Base-by-base conservation (phyloP, 2,113 vertebrate species). In the Campylomormyrus tamandua region DNA sequence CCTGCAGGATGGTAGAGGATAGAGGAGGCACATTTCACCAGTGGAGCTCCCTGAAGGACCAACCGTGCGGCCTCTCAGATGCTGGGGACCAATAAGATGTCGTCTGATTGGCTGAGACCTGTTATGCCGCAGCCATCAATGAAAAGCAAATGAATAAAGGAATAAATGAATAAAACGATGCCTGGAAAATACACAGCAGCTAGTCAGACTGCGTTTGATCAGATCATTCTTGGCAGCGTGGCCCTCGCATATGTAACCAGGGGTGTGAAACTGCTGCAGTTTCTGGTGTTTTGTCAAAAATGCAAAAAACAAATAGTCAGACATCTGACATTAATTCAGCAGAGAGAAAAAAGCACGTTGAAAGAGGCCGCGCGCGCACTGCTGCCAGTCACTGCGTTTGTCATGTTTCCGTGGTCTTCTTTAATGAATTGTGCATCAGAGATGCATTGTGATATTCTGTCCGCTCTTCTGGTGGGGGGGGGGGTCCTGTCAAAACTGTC, bases 281-380 rank as follows among this genome's bases (percentile, higher is more conserved):
- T 87, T 53, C 10, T 53, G 24, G 85, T 31, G n/a, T 87, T 46
- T 87, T 87, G 49, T 87, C 85, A 87, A 84, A 84, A 21, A 84
- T 46, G 45, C n/a, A 50, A 19, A n/a, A 87, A 53, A 87, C 49
- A 87, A 87, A 87, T 11, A 86, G 42, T 27, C 46, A 86, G 46
- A 15, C 45, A n/a, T 85, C 83, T 49, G 45, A 85, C 27, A 53
- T 87, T 87, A 53, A 87, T 52, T 84, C 83, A 45, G 49, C 10
- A 87, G 24, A 87, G 84, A 31, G 24, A 87, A 39, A 87, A 52
- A 52, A 50, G 10, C 49, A 35, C 49, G 49, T 87, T 31, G n/a
- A 8, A 87, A n/a, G 13, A n/a, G 27, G 27, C 35, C 1, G 0
- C 6, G 42, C 1, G 17, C 7, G 1, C 35, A 83, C 10, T n/a